These are phyloP conservation scores for Chrysolina haemoptera DNA, from an alignment of 2,888 invertebrate species.

Conservation along the genomic window DNA sequence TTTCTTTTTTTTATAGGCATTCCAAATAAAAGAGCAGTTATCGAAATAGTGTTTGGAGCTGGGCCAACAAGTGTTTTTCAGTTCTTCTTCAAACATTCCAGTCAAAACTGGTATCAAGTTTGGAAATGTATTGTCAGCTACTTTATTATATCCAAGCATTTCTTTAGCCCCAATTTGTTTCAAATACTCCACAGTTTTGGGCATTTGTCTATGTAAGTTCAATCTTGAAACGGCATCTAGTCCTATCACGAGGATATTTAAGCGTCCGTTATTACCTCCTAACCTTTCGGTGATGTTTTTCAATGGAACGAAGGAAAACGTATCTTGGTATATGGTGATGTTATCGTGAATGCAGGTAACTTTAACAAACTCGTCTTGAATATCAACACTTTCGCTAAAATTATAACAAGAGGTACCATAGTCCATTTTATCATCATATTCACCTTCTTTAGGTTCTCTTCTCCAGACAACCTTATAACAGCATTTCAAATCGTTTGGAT, in stretches of 20 bases:
- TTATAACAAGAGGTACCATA: constrained; percentile 71
- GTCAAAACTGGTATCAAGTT: constrained; percentile 87
- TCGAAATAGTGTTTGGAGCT: constrained; percentile 76
- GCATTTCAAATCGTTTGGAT: constrained; percentile 72
- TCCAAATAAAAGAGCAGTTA: constrained; percentile 88
- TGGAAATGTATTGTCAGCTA: constrained; percentile 95
- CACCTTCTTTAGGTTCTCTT: constrained; percentile 69
- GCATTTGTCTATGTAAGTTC: constrained; percentile 89
- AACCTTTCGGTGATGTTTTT: constrained; percentile 57
- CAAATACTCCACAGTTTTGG: constrained; percentile 77
- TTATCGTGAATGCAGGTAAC: constrained; percentile 75
- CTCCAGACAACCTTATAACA: constrained; percentile 77
- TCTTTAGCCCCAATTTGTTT: constrained; percentile 79
- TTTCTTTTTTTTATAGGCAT: constrained; percentile 80
- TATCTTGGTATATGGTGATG: constrained; percentile 77
- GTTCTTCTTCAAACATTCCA: constrained; percentile 79
- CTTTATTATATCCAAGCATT: constrained; percentile 91
- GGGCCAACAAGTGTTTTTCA: constrained; percentile 76
- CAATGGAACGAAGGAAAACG: constrained; percentile 77
- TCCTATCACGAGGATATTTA: constrained; percentile 86
- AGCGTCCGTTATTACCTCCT: constrained; percentile 30
- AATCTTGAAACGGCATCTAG: constrained; percentile 89
- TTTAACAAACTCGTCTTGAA: constrained; percentile 78
- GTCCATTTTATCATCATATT: constrained; percentile 71
- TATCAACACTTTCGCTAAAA: constrained; percentile 70